A percentile compares a stretch with the other conserved stretches of the same genome.
Conservation (phyloP, 2,888 invertebrate species). For the Ochropleura leucogaster region DNA sequence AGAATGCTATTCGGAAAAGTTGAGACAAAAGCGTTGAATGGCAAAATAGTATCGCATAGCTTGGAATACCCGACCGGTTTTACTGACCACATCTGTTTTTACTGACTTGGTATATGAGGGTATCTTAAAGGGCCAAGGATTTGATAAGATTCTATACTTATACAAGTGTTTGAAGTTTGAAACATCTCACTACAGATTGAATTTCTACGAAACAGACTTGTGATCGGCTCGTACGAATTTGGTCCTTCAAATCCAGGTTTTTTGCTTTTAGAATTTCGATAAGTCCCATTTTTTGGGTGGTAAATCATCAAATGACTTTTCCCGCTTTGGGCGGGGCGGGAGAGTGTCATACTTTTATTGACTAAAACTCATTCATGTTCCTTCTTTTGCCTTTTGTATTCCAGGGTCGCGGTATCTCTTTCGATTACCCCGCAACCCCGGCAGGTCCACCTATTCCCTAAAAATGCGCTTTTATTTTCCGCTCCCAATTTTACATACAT, state of each 20-base stretch:
- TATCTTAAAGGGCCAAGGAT: slow-evolving; percentile 39
- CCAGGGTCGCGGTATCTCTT: too few species aligned
- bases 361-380: too few species aligned
- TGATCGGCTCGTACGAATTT: not conserved
- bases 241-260: not conserved
- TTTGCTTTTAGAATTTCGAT: too few species aligned
- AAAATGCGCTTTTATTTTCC: not conserved
- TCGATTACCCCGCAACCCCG: too few species aligned
- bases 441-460: not conserved
- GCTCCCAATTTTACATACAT: slow-evolving; percentile 18
- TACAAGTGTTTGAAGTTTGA: slow-evolving; percentile 15
- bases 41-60: slow-evolving; percentile 4
- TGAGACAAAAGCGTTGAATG: not conserved
- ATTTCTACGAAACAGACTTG: not conserved
- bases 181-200: not conserved
- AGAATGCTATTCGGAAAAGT: too few species aligned
- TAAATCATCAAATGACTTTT: too few species aligned
- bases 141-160: slow-evolving; percentile 32
- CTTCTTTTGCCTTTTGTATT: too few species aligned
- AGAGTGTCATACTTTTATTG: too few species aligned
- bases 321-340: too few species aligned
- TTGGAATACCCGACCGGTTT: slow-evolving; percentile 21
- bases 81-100: slow-evolving; percentile 63
- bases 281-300: too few species aligned
- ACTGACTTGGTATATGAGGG: slow-evolving; percentile 59